phyloP scores from a whole-genome alignment of 2,113 vertebrate species.

The Urocynchramus pylzowi region DNA sequence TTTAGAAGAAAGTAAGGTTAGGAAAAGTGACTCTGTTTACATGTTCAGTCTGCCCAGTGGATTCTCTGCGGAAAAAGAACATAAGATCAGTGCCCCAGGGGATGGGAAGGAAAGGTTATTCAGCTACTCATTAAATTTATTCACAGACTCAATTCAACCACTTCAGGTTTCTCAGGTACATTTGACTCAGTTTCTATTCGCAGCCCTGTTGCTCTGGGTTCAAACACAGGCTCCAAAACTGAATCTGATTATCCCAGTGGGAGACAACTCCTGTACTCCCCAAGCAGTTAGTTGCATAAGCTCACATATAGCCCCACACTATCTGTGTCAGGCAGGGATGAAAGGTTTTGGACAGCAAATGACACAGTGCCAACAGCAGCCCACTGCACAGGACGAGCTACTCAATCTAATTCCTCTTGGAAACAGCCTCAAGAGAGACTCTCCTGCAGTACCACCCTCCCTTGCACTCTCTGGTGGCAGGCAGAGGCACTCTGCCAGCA shows the following conservation, averaged over 20 bases:
- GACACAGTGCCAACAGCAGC: not conserved
- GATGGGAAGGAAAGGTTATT: not conserved
- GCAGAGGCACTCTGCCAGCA: not conserved
- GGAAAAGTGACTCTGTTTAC: not conserved
- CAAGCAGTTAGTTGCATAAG: not conserved
- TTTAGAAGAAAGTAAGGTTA: not conserved
- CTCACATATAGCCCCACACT: not conserved
- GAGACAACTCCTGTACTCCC: not conserved
- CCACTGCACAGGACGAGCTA: not conserved
- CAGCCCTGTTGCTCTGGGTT: not conserved
- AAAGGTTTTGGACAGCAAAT: slow-evolving; percentile 29
- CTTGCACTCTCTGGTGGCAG: not conserved
- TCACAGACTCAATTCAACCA: not conserved
- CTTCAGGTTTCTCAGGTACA: not conserved
- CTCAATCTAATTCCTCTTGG: not conserved
- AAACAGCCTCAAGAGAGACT: not conserved
- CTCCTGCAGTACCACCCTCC: not conserved
- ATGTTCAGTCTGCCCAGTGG: not conserved
- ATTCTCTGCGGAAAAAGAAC: not conserved
- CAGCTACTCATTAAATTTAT: not conserved
- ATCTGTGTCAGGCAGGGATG: not conserved
- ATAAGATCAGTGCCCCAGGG: not conserved
- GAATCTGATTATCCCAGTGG: not conserved
- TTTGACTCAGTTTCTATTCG: not conserved
- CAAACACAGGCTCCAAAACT: not conserved